Conservation (phyloP, 2,888 invertebrate species). For the Catonia carolina region DNA sequence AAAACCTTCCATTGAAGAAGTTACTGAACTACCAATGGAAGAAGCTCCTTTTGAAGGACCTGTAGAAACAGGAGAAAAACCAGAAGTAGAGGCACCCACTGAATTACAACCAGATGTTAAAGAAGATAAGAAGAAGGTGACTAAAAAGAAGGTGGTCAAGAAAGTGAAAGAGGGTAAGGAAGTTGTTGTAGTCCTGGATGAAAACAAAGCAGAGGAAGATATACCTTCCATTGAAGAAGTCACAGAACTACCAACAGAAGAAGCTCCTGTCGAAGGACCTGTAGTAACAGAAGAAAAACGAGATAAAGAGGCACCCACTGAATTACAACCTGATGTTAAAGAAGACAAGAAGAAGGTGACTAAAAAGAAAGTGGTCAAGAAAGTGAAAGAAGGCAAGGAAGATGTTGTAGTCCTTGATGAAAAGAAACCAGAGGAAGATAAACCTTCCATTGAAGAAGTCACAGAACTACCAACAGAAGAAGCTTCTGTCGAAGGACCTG, state of each 20-base stretch:
- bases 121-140: constrained; percentile 24
- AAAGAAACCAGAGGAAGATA: constrained; percentile 37
- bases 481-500: constrained; percentile 12
- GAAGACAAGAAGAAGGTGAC: constrained; percentile 45
- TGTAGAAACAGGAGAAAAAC: too few relatives aligned
- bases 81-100: too few relatives aligned
- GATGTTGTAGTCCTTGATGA: constrained; percentile 24
- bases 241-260: constrained; percentile 5
- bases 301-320: constrained; percentile 41
- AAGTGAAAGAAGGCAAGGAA: constrained; percentile 34
- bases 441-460: constrained; percentile 24
- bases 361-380: constrained; percentile 39
- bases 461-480: constrained; percentile 18
- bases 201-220: constrained; percentile 31
- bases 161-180: constrained; percentile 32
- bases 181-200: constrained; percentile 25
- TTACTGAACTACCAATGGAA: neutral
- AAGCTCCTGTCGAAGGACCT: too few relatives aligned
- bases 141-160: constrained; percentile 25
- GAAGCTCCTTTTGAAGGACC: neutral
- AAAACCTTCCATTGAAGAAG: constrained; percentile 15
- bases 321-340: constrained; percentile 30
- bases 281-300: too few relatives aligned
- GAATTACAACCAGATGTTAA: constrained; percentile 25
- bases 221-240: constrained; percentile 20